Evolutionary conservation across 2,888 invertebrate species (phyloP).

Genomic region (Cenopis cana): DNA sequence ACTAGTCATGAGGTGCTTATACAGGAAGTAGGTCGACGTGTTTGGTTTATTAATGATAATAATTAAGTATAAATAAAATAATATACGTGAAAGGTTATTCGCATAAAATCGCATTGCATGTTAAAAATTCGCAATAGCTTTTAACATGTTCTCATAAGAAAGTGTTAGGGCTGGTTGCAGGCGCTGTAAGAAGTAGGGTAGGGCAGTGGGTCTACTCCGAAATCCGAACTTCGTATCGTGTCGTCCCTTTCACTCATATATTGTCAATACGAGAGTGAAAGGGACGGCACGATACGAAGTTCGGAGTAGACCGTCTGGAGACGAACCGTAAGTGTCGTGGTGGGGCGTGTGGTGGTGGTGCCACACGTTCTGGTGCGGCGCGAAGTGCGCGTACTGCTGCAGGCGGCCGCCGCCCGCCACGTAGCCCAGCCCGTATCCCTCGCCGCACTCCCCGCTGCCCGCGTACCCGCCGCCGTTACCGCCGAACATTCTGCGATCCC

Average conservation of each 20-base stretch:
- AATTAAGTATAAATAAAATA: background rate
- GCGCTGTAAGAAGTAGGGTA: background rate
- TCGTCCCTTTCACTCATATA: no score
- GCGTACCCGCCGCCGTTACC: slow-evolving; percentile 60
- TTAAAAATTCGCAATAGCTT: slow-evolving; percentile 9
- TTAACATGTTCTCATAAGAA: background rate
- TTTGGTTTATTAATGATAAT: background rate
- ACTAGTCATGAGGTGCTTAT: slow-evolving; percentile 14
- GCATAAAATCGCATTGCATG: slow-evolving; percentile 7
- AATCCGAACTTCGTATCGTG: no score
- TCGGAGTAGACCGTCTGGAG: no score
- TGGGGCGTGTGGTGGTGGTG: slow-evolving; percentile 74
- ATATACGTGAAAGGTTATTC: background rate
- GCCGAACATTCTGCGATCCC: slow-evolving; percentile 61
- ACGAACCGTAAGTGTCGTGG: slow-evolving; percentile 74
- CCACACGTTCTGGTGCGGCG: slow-evolving; percentile 79
- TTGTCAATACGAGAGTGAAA: no score
- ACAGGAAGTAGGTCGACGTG: slow-evolving; percentile 1
- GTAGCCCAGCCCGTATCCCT: slow-evolving; percentile 75
- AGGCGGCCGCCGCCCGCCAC: slow-evolving; percentile 68
- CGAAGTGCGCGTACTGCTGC: slow-evolving; percentile 81
- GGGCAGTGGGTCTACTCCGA: no score
- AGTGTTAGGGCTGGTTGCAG: background rate
- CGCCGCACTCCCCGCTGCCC: slow-evolving; percentile 65
- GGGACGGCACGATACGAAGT: no score